Conservation (phyloP, 2,888 invertebrate genomes). For the Cactoblastis cactorum region DNA sequence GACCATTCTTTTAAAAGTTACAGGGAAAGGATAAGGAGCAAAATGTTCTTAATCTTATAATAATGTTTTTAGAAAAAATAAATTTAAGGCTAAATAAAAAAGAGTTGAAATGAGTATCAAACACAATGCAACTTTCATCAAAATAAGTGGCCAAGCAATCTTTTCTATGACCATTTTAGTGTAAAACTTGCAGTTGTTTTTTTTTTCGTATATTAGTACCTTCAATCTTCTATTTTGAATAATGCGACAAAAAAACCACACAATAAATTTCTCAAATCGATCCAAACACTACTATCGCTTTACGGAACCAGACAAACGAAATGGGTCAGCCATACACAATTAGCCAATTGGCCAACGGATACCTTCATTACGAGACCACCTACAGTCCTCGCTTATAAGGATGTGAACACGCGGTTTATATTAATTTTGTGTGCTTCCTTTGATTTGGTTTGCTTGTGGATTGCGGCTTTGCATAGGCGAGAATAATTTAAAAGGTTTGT, state of each 20-base stretch:
- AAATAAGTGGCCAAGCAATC: too few species aligned
- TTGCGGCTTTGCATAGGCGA: too few species aligned
- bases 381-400: constrained; percentile 29
- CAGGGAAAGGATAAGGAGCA: neutral
- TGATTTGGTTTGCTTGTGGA: neutral
- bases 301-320: constrained; percentile 17
- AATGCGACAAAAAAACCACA: neutral
- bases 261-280: neutral
- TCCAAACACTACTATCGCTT: neutral
- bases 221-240: neutral
- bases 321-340: constrained; percentile 37
- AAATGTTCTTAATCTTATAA: too few species aligned
- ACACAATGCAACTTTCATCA: too few species aligned
- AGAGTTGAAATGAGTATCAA: too few species aligned
- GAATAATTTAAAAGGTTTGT: too few species aligned
- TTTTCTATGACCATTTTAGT: too few species aligned
- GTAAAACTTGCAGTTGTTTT: too few species aligned
- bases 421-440: constrained; percentile 14
- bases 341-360: constrained; percentile 47
- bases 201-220: too few species aligned
- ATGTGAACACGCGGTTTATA: constrained; percentile 24
- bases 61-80: too few species aligned
- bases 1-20: neutral
- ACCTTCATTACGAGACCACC: constrained; percentile 36
- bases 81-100: too few species aligned